A percentile compares a stretch with the other conserved stretches of the same genome.
These are phyloP conservation scores for Machimus atricapillus DNA, from an alignment of 2,888 invertebrate species.

Conservation along the genomic window DNA sequence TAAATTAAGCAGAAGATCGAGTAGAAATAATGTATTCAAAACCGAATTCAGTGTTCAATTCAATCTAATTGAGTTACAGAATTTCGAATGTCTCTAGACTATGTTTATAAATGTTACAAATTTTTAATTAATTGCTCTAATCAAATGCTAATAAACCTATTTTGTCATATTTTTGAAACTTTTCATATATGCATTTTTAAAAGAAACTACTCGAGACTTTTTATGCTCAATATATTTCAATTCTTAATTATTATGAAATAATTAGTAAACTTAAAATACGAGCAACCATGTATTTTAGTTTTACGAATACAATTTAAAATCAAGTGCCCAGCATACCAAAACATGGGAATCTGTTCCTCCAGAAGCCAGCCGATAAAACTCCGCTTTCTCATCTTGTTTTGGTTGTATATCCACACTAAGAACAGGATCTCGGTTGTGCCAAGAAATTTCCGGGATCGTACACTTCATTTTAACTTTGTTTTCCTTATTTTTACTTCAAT, in stretches of 20 bases:
- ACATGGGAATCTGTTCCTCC: conserved; percentile 92
- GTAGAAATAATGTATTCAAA: too few species aligned
- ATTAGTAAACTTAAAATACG: background rate
- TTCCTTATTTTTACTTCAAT: background rate
- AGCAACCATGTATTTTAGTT: background rate
- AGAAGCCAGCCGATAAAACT: conserved; percentile 81
- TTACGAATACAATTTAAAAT: background rate
- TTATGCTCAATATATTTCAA: too few species aligned
- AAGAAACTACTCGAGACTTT: too few species aligned
- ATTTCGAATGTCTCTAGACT: too few species aligned
- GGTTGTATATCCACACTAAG: conserved; percentile 86
- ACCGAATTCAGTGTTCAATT: too few species aligned
- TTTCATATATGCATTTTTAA: too few species aligned
- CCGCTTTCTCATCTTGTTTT: conserved; percentile 62
- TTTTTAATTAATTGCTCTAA: too few species aligned
- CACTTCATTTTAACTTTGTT: conserved; percentile 77
- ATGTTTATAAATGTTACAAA: too few species aligned
- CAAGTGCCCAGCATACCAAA: conserved; percentile 68
- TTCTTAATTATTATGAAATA: background rate
- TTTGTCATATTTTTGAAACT: too few species aligned
- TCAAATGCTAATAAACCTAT: too few species aligned
- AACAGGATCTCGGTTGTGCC: conserved; percentile 96
- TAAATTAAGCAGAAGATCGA: too few species aligned
- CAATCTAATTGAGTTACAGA: too few species aligned
- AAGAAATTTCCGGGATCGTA: conserved; percentile 94